Evolutionary conservation across 2,113 vertebrate genomes (phyloP).

Genomic region (human (Homo sapiens)): GRCh38 chr20:9589001-9589500

Average conservation of each 20-base stretch:
- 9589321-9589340: neutral
- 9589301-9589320: neutral
- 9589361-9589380: neutral
- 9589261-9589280: conserved; percentile 40
- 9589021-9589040: conserved; percentile 97
- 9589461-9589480: neutral
- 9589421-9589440: neutral
- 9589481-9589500: neutral
- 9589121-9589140: conserved; percentile 70
- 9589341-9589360: neutral
- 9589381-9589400: neutral
- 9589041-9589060: conserved; percentile 95
- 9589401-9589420: neutral
- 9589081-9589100: conserved; percentile 79
- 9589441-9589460: neutral
- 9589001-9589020: conserved; percentile 85
- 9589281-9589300: neutral
- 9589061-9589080: conserved; percentile 88
- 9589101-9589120: conserved; percentile 60
- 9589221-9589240: conserved; percentile 29
- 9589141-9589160: conserved; percentile 29
- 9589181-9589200: neutral
- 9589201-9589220: neutral
- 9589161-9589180: conserved; percentile 50
- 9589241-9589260: conserved; percentile 48